phyloP scores from a whole-genome alignment of 1,140 invertebrate genomes.

The Muscidifurax raptorellus region DNA sequence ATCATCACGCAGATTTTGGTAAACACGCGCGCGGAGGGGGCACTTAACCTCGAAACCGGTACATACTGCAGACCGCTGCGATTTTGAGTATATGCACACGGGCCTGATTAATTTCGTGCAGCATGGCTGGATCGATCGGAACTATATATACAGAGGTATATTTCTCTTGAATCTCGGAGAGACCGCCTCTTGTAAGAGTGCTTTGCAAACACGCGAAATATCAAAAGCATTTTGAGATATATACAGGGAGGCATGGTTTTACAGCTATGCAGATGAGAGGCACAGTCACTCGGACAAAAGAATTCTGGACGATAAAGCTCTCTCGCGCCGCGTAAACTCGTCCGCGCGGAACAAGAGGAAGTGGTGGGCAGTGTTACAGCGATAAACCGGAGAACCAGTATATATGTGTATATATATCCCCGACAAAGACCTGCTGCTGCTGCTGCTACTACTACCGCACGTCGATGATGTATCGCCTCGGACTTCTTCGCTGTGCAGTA shows the following conservation, averaged over 20 bases:
- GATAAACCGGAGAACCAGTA: not conserved
- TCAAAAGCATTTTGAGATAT: not conserved
- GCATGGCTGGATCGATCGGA: not conserved
- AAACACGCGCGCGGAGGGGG: not conserved
- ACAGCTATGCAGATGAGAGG: not conserved
- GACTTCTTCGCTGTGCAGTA: not conserved
- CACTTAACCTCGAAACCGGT: constrained; percentile 16
- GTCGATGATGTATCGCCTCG: not conserved
- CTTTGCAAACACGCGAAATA: not conserved
- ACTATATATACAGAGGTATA: not conserved
- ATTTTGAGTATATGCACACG: not conserved
- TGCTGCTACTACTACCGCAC: not conserved
- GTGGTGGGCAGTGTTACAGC: not conserved
- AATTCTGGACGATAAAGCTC: not conserved
- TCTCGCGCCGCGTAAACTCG: not conserved
- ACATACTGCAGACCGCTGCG: not conserved
- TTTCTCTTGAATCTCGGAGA: too few species aligned
- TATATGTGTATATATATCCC: not conserved
- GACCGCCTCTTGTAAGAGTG: not conserved
- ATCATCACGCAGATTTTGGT: constrained; percentile 31
- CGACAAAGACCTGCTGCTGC: not conserved
- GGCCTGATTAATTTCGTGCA: not conserved
- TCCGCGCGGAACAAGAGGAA: not conserved
- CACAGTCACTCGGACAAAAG: not conserved
- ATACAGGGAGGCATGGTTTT: not conserved